These are phyloP conservation scores for Microplitis manilae DNA, from an alignment of 2,888 invertebrate species.

Conservation along the genomic window DNA sequence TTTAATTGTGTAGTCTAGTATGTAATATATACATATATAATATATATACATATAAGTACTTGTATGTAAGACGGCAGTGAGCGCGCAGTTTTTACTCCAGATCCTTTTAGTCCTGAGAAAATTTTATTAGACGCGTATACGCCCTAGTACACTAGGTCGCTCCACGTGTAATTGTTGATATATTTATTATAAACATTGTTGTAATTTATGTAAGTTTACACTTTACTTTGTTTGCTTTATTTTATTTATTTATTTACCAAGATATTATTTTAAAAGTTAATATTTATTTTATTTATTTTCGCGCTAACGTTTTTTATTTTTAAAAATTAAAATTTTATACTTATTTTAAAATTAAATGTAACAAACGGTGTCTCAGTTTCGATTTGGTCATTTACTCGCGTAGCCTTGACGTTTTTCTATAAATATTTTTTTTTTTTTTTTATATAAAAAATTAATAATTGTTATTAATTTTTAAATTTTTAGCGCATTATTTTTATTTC, in stretches of 20 bases:
- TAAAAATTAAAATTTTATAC: background rate
- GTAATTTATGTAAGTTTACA: background rate
- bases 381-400: constrained; percentile 15
- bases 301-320: background rate
- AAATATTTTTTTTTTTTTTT: background rate
- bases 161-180: background rate
- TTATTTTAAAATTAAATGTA: background rate
- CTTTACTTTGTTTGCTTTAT: background rate
- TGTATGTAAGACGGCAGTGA: background rate
- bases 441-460: background rate
- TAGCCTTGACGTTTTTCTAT: constrained; percentile 15
- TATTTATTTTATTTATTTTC: background rate
- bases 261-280: too few species aligned
- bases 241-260: background rate
- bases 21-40: background rate
- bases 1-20: background rate
- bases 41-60: background rate
- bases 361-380: constrained; percentile 4
- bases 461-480: background rate
- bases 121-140: background rate
- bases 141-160: background rate
- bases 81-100: background rate
- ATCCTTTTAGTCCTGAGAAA: background rate
- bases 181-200: background rate
- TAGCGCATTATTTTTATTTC: background rate